These are phyloP conservation scores for Scolanthus callimorphus DNA, from an alignment of 92 coral and sea anemone species.

Conservation along the genomic window DNA sequence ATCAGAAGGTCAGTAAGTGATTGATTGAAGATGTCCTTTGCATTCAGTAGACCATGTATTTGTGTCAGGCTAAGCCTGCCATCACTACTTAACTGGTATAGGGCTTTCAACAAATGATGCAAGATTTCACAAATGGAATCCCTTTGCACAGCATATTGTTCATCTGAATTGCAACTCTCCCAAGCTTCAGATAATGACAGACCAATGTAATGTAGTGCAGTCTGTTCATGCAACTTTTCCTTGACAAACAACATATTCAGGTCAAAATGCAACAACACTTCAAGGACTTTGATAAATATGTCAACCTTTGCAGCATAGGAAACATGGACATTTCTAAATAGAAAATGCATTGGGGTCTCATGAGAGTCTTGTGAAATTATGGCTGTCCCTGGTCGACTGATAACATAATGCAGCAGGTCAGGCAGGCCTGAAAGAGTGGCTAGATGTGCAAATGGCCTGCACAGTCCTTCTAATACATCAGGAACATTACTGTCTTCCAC, in stretches of 20 bases:
- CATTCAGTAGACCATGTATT: not conserved
- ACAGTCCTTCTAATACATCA: conserved; percentile 11
- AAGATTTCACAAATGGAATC: not conserved
- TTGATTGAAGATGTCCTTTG: not conserved
- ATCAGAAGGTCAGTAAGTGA: not conserved
- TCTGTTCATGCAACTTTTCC: conserved; percentile 2
- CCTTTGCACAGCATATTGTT: not conserved
- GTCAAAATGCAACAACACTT: not conserved
- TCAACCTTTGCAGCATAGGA: not conserved
- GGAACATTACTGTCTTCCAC: conserved; percentile 19
- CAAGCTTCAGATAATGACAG: not conserved
- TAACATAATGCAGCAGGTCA: not conserved
- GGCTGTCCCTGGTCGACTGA: not conserved
- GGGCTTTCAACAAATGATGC: not conserved
- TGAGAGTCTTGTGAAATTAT: conserved; percentile 2
- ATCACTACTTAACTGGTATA: not conserved
- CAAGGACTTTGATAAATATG: conserved; percentile 7
- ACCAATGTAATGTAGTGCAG: conserved; percentile 16
- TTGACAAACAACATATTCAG: conserved; percentile 1
- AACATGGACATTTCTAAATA: not conserved
- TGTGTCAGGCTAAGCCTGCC: not conserved
- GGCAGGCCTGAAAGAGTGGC: conserved; percentile 7
- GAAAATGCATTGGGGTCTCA: conserved; percentile 29
- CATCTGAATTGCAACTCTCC: not conserved
- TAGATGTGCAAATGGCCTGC: conserved; percentile 17